phyloP scores from a whole-genome alignment of 2,113 vertebrate species.

The Cacatua alba region DNA sequence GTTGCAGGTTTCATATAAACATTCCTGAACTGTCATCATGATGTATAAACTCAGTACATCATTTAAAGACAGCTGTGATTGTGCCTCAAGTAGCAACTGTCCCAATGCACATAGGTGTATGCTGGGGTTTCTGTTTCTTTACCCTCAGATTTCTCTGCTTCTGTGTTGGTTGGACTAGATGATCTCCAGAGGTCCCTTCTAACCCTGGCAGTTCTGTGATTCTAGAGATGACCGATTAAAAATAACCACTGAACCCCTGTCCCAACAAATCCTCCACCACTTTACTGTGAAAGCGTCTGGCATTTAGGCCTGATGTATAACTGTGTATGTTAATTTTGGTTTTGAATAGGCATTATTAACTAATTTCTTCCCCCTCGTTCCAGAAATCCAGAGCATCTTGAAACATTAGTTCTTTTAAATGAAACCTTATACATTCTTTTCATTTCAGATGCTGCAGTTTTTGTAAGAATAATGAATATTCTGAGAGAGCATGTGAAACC shows the following conservation, averaged over 20 bases:
- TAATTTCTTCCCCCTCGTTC: background rate
- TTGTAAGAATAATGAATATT: background rate
- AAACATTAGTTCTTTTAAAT: background rate
- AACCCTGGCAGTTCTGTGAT: background rate
- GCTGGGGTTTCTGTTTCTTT: background rate
- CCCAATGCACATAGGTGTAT: background rate
- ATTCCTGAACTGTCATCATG: background rate
- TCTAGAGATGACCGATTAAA: background rate
- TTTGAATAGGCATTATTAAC: background rate
- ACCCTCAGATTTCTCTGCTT: background rate
- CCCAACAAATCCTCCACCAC: background rate
- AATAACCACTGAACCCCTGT: rapidly evolving
- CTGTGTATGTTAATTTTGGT: background rate
- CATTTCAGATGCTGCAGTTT: background rate
- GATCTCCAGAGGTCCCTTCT: background rate
- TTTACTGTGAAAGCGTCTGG: background rate
- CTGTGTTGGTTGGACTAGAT: background rate
- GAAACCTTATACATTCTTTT: background rate
- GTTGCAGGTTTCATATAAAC: background rate
- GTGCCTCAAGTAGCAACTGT: background rate
- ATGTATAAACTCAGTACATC: background rate
- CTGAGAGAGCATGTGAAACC: background rate
- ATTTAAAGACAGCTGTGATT: background rate
- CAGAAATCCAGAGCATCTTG: background rate
- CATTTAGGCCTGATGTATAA: background rate